phyloP scores from a whole-genome alignment of 2,797 vertebrate species.

The Scolopax bukidnonensis region DNA sequence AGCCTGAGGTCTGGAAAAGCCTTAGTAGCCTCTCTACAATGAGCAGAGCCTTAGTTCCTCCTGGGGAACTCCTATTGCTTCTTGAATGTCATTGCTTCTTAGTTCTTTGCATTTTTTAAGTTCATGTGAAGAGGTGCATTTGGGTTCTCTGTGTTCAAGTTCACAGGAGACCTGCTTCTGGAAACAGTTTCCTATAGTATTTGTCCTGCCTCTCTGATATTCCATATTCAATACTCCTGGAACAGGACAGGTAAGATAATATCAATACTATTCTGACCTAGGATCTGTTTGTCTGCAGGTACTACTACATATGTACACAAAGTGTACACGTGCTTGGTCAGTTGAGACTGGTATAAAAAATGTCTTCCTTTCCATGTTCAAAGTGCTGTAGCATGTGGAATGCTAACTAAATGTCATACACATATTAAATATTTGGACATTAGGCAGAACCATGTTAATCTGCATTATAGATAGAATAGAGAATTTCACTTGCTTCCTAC shows the following conservation, averaged over 20 bases:
- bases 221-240: not conserved
- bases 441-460: not conserved
- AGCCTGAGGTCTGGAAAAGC: not conserved
- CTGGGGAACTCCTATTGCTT: not conserved
- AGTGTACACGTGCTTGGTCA: not conserved
- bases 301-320: not conserved
- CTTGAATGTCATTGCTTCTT: not conserved
- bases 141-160: not conserved
- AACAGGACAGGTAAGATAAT: not conserved
- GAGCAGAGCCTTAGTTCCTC: not conserved
- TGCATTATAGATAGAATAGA: not conserved
- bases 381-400: not conserved
- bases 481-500: not conserved
- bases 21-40: not conserved
- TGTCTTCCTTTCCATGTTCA: not conserved
- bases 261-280: not conserved
- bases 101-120: not conserved
- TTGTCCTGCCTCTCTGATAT: not conserved
- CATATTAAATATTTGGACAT: not conserved
- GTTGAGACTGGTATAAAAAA: not conserved
- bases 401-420: not conserved
- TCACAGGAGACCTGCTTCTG: not conserved
- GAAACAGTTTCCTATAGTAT: not conserved
- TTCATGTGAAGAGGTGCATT: not conserved
- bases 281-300: not conserved